phyloP scores from a whole-genome alignment of 2,797 vertebrate species.

The Microchirus variegatus region DNA sequence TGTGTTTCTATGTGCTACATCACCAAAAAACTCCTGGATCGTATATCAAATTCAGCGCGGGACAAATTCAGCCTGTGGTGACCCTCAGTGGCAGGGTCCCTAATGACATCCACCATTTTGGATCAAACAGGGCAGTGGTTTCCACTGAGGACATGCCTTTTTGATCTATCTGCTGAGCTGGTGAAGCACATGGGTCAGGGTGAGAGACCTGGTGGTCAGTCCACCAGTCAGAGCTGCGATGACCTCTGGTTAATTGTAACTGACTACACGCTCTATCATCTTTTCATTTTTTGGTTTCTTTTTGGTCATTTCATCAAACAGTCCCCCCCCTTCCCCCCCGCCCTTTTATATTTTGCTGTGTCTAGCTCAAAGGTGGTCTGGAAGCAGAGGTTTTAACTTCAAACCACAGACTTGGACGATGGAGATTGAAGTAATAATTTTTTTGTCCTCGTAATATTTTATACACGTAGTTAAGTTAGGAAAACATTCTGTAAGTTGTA shows the following conservation, averaged over 20 bases:
- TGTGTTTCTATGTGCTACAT: slow-evolving; percentile 44
- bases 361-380: slow-evolving; percentile 59
- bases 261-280: slow-evolving; percentile 53
- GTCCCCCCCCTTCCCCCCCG: not conserved
- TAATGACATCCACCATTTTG: slow-evolving; percentile 76
- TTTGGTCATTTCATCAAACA: slow-evolving; percentile 45
- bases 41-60: slow-evolving; percentile 70
- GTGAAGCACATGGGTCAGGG: slow-evolving; percentile 79
- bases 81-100: slow-evolving; percentile 71
- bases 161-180: slow-evolving; percentile 81
- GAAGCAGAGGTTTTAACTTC: slow-evolving; percentile 34
- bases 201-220: slow-evolving; percentile 70
- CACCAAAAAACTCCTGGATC: slow-evolving; percentile 46
- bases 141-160: slow-evolving; percentile 70
- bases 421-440: slow-evolving; percentile 34
- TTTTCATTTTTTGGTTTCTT: slow-evolving; percentile 21
- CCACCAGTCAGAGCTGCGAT: slow-evolving; percentile 55
- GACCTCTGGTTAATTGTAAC: slow-evolving; percentile 68
- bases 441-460: slow-evolving; percentile 37
- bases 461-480: slow-evolving; percentile 16
- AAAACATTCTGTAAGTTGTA: slow-evolving; percentile 8
- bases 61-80: slow-evolving; percentile 57
- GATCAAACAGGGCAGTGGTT: slow-evolving; percentile 58
- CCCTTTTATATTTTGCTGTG: slow-evolving; percentile 30
- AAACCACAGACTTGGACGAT: slow-evolving; percentile 56